Conservation (phyloP, 2,797 vertebrate species). For the Morelia viridis region DNA sequence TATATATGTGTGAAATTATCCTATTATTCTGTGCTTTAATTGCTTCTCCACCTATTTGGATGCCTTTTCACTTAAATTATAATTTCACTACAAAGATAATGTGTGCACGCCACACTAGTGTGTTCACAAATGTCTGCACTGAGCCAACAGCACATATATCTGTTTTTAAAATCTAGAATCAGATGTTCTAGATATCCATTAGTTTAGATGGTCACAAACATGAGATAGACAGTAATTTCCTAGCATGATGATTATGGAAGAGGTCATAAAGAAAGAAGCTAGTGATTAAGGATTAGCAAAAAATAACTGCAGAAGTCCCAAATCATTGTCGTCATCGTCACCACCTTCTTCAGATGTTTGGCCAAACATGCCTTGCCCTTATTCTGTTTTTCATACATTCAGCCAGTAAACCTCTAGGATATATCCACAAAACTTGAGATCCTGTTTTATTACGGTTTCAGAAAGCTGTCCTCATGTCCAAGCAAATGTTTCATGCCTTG, state of each 20-base stretch:
- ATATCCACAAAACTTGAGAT: too few relatives aligned
- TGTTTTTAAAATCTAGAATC: neutral
- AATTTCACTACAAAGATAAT: too few relatives aligned
- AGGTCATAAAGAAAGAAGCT: neutral
- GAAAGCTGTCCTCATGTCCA: too few relatives aligned
- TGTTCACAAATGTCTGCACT: neutral
- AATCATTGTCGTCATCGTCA: neutral
- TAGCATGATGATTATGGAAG: neutral
- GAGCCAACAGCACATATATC: neutral
- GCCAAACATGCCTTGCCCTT: too few relatives aligned
- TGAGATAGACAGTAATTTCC: neutral
- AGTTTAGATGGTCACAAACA: neutral
- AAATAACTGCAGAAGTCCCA: neutral
- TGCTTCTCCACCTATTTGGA: neutral
- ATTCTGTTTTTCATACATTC: too few relatives aligned
- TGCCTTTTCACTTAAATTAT: neutral
- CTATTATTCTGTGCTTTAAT: too few relatives aligned
- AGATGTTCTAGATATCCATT: neutral
- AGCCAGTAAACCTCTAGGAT: too few relatives aligned
- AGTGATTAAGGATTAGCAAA: neutral
- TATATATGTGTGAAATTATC: too few relatives aligned
- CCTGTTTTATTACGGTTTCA: too few relatives aligned
- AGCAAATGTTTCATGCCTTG: too few relatives aligned
- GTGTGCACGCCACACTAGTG: neutral
- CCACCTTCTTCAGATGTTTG: too few relatives aligned